Percentiles rank a stretch among this genome's conserved stretches.
phyloP scores from a whole-genome alignment of 2,113 vertebrate species.

The Neodontobutis hainanensis region DNA sequence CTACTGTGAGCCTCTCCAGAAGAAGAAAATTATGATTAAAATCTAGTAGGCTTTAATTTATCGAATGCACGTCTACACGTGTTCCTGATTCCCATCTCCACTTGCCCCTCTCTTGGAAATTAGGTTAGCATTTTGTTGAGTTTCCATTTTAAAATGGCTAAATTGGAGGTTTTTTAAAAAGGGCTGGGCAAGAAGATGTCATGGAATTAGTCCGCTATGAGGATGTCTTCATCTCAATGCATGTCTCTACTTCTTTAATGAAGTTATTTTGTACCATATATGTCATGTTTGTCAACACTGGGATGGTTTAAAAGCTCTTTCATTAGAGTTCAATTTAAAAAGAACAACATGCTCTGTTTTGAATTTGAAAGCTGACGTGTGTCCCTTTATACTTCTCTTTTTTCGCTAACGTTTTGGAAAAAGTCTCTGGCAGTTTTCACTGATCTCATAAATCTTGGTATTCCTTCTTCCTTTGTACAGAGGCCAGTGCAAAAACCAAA shows the following conservation, averaged over 20 bases:
- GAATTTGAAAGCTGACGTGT: conserved; percentile 10
- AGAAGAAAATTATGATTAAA: conserved; percentile 56
- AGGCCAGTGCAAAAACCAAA: conserved; percentile 95
- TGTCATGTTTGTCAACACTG: conserved; percentile 40
- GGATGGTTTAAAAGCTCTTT: conserved; percentile 4
- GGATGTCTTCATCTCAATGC: conserved; percentile 36
- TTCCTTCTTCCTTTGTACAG: conserved; percentile 67
- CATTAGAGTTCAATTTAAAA: not conserved
- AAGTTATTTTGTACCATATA: conserved; percentile 44
- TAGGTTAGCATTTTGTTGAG: conserved; percentile 59
- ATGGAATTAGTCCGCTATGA: conserved; percentile 29
- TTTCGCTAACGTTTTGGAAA: conserved; percentile 9
- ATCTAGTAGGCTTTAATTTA: conserved; percentile 51
- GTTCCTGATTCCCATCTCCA: conserved; percentile 59
- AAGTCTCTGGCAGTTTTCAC: not conserved
- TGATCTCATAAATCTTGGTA: conserved; percentile 20
- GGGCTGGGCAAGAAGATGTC: conserved; percentile 38
- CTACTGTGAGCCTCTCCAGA: conserved; percentile 30
- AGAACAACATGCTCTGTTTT: conserved; percentile 8
- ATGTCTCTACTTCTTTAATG: conserved; percentile 22
- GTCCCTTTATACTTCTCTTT: not conserved
- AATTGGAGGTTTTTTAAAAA: conserved; percentile 51
- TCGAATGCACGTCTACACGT: conserved; percentile 55
- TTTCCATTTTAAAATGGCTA: conserved; percentile 71
- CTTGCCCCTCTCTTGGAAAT: conserved; percentile 56